Evolutionary conservation across 1,140 invertebrate species (phyloP).

Genomic region (Caerostris darwini): DNA sequence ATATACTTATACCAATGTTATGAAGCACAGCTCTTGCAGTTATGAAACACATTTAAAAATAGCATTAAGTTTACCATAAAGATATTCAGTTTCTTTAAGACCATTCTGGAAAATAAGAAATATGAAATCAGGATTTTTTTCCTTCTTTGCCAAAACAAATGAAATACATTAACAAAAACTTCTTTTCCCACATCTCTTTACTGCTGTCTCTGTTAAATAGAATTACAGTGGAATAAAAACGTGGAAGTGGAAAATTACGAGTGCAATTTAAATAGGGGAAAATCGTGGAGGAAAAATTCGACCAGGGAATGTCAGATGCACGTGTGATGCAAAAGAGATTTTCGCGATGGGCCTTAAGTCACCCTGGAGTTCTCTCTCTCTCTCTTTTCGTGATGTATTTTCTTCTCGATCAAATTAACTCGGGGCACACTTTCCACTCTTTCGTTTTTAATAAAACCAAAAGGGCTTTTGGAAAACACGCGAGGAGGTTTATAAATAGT

Average conservation of each 20-base stretch:
- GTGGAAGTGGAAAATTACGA: constrained; percentile 72
- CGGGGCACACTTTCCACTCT: constrained; percentile 14
- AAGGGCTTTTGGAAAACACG: constrained; percentile 73
- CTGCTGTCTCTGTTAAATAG: constrained; percentile 43
- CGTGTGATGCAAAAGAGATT: constrained; percentile 69
- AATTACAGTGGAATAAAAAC: constrained; percentile 59
- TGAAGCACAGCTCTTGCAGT: too few species aligned
- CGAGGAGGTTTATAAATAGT: constrained; percentile 75
- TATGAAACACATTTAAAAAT: too few species aligned
- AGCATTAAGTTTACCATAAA: too few species aligned
- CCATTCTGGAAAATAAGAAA: too few species aligned
- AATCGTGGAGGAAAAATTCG: constrained; percentile 39
- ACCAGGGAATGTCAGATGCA: constrained; percentile 56
- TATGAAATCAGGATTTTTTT: too few species aligned
- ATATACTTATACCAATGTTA: too few species aligned
- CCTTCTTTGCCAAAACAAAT: too few species aligned
- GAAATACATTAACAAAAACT: not conserved
- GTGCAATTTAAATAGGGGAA: constrained; percentile 72
- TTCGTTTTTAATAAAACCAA: constrained; percentile 77
- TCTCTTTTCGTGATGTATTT: constrained; percentile 75
- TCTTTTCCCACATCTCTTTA: not conserved
- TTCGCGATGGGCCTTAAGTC: constrained; percentile 17
- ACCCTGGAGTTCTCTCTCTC: not conserved
- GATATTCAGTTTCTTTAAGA: too few species aligned
- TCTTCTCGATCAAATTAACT: constrained; percentile 76